Conservation (phyloP, 2,797 vertebrate species). For the Catharus ustulatus region DNA sequence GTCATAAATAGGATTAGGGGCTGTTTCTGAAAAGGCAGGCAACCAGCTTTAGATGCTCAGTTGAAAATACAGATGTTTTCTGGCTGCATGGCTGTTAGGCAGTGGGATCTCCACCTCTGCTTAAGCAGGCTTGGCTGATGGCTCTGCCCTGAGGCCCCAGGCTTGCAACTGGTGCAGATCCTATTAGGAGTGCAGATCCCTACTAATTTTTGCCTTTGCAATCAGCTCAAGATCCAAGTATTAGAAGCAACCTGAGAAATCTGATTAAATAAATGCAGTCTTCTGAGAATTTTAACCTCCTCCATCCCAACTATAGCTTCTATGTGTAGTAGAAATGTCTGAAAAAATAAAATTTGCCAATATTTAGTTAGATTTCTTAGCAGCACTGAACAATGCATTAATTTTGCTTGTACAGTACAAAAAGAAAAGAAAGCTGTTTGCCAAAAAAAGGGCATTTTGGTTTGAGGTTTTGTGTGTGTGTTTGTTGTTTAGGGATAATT, state of each 20-base stretch:
- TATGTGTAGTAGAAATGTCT: neutral
- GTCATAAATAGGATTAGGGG: slow-evolving; percentile 65
- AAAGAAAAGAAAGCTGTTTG: neutral
- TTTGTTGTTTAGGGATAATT: neutral
- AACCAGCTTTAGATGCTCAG: slow-evolving; percentile 7
- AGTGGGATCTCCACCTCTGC: neutral
- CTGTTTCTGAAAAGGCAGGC: slow-evolving; percentile 40
- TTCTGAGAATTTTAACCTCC: neutral
- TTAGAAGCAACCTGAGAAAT: neutral
- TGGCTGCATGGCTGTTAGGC: slow-evolving; percentile 13
- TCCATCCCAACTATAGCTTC: neutral
- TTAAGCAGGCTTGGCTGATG: neutral
- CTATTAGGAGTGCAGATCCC: neutral
- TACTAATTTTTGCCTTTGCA: neutral
- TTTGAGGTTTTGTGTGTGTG: neutral
- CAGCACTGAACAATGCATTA: neutral
- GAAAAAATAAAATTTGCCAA: neutral
- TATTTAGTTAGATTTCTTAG: neutral
- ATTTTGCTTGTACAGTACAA: neutral
- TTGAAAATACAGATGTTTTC: slow-evolving; percentile 62
- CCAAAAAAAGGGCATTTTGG: rapidly evolving
- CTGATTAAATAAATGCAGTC: neutral
- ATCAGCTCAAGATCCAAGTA: neutral
- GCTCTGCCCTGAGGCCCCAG: neutral
- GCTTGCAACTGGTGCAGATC: neutral